Conservation (phyloP, 2,113 vertebrate genomes). For the Mellivora capensis region DNA sequence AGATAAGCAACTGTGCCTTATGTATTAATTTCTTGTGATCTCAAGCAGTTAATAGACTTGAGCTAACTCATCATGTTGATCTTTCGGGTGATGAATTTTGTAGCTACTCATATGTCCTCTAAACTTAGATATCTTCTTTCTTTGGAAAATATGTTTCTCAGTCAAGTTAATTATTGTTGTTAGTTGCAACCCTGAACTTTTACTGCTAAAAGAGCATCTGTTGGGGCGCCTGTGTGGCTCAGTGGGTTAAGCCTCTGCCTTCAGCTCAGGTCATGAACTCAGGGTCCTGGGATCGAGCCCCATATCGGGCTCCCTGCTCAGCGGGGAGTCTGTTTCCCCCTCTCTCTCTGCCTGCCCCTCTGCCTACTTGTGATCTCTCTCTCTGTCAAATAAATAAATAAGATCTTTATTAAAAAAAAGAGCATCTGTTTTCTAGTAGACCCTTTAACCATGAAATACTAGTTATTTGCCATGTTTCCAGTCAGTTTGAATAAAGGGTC, state of each 20-base stretch:
- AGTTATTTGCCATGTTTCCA: not conserved
- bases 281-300: too few relatives aligned
- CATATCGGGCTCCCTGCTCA: rapidly evolving
- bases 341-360: too few relatives aligned
- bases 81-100: conserved; percentile 43
- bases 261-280: too few relatives aligned
- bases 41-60: conserved; percentile 58
- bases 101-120: conserved; percentile 30
- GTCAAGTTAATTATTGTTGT: conserved; percentile 7
- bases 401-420: not conserved
- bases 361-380: too few relatives aligned
- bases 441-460: not conserved
- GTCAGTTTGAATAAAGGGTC: not conserved
- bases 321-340: too few relatives aligned
- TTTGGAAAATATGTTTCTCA: conserved; percentile 34
- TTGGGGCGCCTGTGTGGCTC: too few relatives aligned
- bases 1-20: conserved; percentile 50
- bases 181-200: not conserved
- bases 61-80: conserved; percentile 40
- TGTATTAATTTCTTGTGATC: conserved; percentile 65
- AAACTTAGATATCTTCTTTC: conserved; percentile 13
- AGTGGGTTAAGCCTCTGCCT: too few relatives aligned
- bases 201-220: not conserved
- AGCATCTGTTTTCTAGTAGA: not conserved
- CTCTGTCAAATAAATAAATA: too few relatives aligned